Evolutionary conservation across 2,888 invertebrate species (phyloP).

Genomic region (Harpalus rufipes): DNA sequence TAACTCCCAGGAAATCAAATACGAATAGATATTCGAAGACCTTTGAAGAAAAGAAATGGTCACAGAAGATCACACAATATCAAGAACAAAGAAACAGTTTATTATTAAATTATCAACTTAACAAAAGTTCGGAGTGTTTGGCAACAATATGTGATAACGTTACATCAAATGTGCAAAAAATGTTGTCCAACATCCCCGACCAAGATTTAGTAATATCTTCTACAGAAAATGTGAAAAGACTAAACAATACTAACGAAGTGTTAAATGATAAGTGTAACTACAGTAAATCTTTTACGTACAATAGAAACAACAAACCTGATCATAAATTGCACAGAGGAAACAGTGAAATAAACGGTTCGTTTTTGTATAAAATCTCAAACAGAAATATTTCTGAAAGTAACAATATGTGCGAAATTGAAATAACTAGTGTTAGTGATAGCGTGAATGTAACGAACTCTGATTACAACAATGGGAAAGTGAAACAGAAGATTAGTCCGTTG

Average conservation of each 20-base stretch:
- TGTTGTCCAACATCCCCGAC: conserved; percentile 79
- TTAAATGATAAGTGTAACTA: conserved; percentile 57
- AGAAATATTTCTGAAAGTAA: conserved; percentile 48
- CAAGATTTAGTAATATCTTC: conserved; percentile 75
- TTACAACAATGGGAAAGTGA: conserved; percentile 55
- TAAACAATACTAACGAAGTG: conserved; percentile 46
- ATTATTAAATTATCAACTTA: conserved; percentile 48
- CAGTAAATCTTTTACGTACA: conserved; percentile 60
- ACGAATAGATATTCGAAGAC: conserved; percentile 68
- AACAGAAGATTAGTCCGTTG: conserved; percentile 58
- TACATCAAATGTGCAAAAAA: conserved; percentile 79
- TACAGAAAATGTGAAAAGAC: conserved; percentile 67
- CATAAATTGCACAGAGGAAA: conserved; percentile 58
- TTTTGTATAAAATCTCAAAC: conserved; percentile 69
- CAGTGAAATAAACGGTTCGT: conserved; percentile 71
- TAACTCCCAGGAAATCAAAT: conserved; percentile 74
- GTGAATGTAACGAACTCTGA: conserved; percentile 61
- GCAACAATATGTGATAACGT: conserved; percentile 65
- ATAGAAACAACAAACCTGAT: conserved; percentile 25
- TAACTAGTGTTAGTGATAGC: conserved; percentile 68
- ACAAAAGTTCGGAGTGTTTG: conserved; percentile 64
- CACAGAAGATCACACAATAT: conserved; percentile 38
- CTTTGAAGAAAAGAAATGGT: conserved; percentile 52
- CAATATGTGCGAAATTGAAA: conserved; percentile 63
- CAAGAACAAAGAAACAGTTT: conserved; percentile 52